Conservation (phyloP, 1,140 invertebrate species). For the Drosophila yakuba region DNA sequence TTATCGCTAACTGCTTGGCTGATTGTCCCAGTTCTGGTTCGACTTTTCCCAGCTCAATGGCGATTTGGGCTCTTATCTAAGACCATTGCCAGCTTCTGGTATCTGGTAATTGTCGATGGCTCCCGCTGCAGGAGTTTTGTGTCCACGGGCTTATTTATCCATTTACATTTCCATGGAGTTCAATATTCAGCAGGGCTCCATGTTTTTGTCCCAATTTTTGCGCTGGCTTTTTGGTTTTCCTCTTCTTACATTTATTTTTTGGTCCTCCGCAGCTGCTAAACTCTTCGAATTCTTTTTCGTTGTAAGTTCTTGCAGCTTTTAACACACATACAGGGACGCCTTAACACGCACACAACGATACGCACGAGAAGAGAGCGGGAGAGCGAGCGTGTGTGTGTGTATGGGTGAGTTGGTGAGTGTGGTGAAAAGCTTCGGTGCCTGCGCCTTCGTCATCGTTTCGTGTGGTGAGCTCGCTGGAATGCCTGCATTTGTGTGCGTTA, state of each 20-base stretch:
- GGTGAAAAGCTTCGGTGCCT: conserved; percentile 45
- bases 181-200: not conserved
- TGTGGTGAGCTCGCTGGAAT: conserved; percentile 28
- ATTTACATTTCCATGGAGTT: conserved; percentile 4
- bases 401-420: not conserved
- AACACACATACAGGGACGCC: conserved; percentile 62
- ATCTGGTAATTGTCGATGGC: conserved; percentile 40
- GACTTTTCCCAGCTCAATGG: conserved; percentile 15
- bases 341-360: conserved; percentile 54
- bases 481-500: conserved; percentile 69
- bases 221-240: conserved; percentile 11
- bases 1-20: conserved; percentile 47
- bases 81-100: conserved; percentile 39
- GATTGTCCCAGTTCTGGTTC: conserved; percentile 40
- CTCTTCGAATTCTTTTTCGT: conserved; percentile 28
- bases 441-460: conserved; percentile 10
- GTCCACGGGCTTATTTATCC: conserved; percentile 8
- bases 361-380: no score
- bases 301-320: conserved; percentile 74
- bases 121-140: conserved; percentile 9
- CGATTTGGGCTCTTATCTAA: conserved; percentile 42
- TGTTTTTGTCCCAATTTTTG: not conserved
- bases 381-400: not conserved
- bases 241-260: conserved; percentile 12
- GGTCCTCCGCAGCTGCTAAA: conserved; percentile 21